Conservation (phyloP, 64 coral and sea anemone genomes). For the Stichodactyla mertensii region DNA sequence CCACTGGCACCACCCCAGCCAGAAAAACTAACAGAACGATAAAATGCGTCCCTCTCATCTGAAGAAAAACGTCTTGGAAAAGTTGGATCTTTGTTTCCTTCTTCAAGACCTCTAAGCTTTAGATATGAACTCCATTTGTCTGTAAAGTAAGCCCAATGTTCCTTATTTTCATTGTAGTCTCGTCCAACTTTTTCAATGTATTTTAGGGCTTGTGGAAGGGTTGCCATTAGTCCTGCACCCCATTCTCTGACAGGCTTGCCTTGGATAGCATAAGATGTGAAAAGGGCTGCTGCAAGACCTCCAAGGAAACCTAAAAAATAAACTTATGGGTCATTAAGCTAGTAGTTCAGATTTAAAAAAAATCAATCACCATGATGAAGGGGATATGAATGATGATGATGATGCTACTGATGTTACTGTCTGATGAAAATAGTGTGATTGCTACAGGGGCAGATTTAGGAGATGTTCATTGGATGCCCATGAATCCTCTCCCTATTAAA, state of each 20-base stretch:
- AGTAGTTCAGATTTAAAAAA: background rate
- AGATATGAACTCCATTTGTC: constrained; percentile 78
- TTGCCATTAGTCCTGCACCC: constrained; percentile 61
- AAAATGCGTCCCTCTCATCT: constrained; percentile 74
- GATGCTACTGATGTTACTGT: no score
- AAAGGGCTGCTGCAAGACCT: constrained; percentile 61
- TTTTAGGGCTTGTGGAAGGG: constrained; percentile 61
- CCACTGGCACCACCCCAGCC: constrained; percentile 93
- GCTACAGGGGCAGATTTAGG: no score
- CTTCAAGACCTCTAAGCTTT: constrained; percentile 56
- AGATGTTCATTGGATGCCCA: no score
- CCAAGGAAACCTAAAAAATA: constrained; percentile 78
- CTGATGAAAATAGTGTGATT: no score
- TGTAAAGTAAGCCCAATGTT: constrained; percentile 83
- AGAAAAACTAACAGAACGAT: constrained; percentile 73
- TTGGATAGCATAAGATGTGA: constrained; percentile 81
- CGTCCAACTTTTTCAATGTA: constrained; percentile 65
- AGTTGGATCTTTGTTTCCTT: constrained; percentile 66
- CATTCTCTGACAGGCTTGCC: constrained; percentile 57
- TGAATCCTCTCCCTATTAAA: no score
- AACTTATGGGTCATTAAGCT: background rate
- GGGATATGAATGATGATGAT: no score
- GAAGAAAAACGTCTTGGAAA: constrained; percentile 61
- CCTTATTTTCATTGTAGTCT: constrained; percentile 73
- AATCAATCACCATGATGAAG: no score